Base-by-base conservation (phyloP, 2,797 vertebrate genomes). In the Acridotheres tristis region DNA sequence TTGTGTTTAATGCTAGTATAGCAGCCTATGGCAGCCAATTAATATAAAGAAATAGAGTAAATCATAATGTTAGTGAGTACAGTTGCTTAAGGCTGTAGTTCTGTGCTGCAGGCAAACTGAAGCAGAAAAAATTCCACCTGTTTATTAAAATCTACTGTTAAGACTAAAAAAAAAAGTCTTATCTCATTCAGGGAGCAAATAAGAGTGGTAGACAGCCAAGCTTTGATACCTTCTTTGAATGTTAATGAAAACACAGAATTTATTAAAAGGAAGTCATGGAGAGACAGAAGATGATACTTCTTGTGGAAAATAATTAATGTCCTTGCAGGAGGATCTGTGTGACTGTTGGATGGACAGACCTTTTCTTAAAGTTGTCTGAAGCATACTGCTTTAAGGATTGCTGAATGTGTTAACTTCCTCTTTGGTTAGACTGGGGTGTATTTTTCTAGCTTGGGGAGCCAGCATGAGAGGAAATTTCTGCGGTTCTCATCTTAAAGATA, bases 81-180 rank as follows among this genome's bases (percentile, higher is more conserved):
- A 65, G 29, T 55, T 77, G 50, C 89, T 81, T 54, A 61, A 90
- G 89, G 83, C 89, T 68, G 15, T 88, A 82, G 47, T 78, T 88
- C 66, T 66, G 19, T 95, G 47, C 85, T 86, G 13, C 73, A 57
- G 62, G 71, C 34, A 79, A 71, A 84, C 27, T 54, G 80, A 90
- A 93, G 74, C 34, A 87, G 74, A 71, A 90, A 74, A 68, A 86
- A 77, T 9, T 85, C 53, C 13, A 85, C 80, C 43, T 76, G 48
- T 88, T 91, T 92, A 91, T 91, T 94, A 79, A 90, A 94, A 85
- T 85, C 38, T 40, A 34, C 80, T 0, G 6, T 40, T 90, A 86
- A 86, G 88, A 85, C 58, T 26, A 63, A 88, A 90, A 90, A 40
- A 91, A 84, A 26, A 32, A 3, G 15, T 58, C 75, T 88, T 90